Conservation (phyloP, 2,888 invertebrate genomes). For the Cheiracanthium punctorium region DNA sequence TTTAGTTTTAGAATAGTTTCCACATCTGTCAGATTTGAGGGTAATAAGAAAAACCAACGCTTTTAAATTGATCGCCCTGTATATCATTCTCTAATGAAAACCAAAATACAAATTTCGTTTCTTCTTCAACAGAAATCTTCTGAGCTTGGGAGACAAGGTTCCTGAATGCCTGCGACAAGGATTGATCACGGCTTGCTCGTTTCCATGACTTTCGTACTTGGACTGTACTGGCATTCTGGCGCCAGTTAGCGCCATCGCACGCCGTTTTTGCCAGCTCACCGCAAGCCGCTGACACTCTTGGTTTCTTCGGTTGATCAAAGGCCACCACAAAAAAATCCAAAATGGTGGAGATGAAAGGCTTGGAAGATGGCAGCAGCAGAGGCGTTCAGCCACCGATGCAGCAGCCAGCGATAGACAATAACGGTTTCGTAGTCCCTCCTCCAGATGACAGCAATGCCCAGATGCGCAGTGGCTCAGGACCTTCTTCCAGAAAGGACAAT, state of each 20-base stretch:
- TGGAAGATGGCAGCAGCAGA: constrained; percentile 46
- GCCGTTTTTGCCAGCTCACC: neutral
- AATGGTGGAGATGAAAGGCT: constrained; percentile 66
- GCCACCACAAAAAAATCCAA: neutral
- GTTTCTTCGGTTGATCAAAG: no score
- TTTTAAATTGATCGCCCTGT: no score
- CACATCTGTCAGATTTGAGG: no score
- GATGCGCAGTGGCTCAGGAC: neutral
- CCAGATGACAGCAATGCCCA: neutral
- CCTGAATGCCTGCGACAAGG: neutral
- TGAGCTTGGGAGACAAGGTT: neutral
- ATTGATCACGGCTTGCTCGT: neutral
- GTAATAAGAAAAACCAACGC: no score
- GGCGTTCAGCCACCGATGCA: neutral
- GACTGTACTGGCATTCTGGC: neutral
- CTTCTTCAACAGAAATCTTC: neutral
- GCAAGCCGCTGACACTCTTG: no score
- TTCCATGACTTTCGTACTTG: neutral
- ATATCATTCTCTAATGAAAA: no score
- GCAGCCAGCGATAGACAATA: constrained; percentile 12
- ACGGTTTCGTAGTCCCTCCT: constrained; percentile 24
- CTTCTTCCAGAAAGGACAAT: constrained; percentile 79
- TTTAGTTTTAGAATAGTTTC: no score
- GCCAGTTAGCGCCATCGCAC: neutral
- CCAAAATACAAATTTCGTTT: neutral